Base-by-base conservation (phyloP, 2,888 invertebrate species). In the Cryptus armator region DNA sequence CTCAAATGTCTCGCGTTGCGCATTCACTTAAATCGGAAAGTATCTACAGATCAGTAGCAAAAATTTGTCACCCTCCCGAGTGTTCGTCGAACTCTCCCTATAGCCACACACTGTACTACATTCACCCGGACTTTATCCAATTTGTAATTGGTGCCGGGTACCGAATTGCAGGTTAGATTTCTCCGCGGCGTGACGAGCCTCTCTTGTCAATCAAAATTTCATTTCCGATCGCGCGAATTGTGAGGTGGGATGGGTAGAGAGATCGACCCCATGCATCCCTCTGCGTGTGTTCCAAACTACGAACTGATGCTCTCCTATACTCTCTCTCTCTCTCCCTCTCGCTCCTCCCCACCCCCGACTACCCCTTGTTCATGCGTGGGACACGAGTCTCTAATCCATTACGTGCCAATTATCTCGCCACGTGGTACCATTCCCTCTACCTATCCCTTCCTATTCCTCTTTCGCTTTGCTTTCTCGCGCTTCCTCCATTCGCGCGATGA, bases 121-220 rank as follows among this genome's bases (percentile, higher is more conserved):
- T 66, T 66, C 66, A 37, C 9, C 51, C 43, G 66, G 66, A 76
- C 76, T 81, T 74, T 81, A 81, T 78, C 77, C 59, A 77, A 74
- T 84, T 81, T 71, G 84, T 84, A 81, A 84, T 84, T 79, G 85
- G 68, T 78, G 68, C 68, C 59, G 68, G 77, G 59, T 74, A 86
- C 87, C 88, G 89, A 92, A 92, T 92, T 91, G 90, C 85, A 89
- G 92, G 92, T 88, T 92, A 90, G 91, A 90, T 92, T 92, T 91
- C 91, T 90, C 87, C 85, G 89, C 90, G 88, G 90, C 90, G 87
- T 89, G 90, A 91, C 91, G 90, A 88, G 89, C 87, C 89, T 86
- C 90, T 89, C 89, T 90, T 89, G 90, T 87, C 90, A 90, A 91
- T 92, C 91, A 91, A 92, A 92, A 91, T 92, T 91, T 91, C 91